Evolutionary conservation across 2,888 invertebrate species (phyloP).

Genomic region (Pheosia tremula): DNA sequence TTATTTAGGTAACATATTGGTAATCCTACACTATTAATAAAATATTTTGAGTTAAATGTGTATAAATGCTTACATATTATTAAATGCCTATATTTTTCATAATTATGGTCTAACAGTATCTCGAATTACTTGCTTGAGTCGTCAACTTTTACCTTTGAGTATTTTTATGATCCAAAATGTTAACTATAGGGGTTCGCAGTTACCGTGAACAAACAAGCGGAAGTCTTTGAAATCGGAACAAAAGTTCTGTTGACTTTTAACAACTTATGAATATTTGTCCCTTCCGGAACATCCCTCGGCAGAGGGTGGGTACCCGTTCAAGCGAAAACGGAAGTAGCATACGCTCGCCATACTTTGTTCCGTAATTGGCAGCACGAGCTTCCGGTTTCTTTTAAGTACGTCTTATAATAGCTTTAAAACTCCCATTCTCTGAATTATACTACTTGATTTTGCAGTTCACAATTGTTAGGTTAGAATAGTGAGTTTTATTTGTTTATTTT

Average conservation of each 20-base stretch:
- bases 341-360: conserved; percentile 71
- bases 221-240: conserved; percentile 63
- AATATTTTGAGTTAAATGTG: not conserved
- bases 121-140: too few species aligned
- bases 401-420: conserved; percentile 43
- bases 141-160: too few species aligned
- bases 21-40: conserved; percentile 12
- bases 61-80: too few species aligned
- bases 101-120: too few species aligned
- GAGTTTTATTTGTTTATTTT: too few species aligned
- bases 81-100: too few species aligned
- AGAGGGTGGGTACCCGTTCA: conserved; percentile 69
- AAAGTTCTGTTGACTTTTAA: conserved; percentile 72
- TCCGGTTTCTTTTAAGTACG: conserved; percentile 61
- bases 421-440: conserved; percentile 23
- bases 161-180: too few species aligned
- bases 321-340: conserved; percentile 81
- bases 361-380: conserved; percentile 80
- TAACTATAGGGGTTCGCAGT: not conserved
- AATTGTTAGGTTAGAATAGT: too few species aligned
- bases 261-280: conserved; percentile 74
- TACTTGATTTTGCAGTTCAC: not conserved
- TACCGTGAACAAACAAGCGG: conserved; percentile 5
- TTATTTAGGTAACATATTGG: conserved; percentile 8
- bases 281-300: conserved; percentile 77